phyloP scores from a whole-genome alignment of 2,888 invertebrate genomes.

The Therioaphis trifolii region DNA sequence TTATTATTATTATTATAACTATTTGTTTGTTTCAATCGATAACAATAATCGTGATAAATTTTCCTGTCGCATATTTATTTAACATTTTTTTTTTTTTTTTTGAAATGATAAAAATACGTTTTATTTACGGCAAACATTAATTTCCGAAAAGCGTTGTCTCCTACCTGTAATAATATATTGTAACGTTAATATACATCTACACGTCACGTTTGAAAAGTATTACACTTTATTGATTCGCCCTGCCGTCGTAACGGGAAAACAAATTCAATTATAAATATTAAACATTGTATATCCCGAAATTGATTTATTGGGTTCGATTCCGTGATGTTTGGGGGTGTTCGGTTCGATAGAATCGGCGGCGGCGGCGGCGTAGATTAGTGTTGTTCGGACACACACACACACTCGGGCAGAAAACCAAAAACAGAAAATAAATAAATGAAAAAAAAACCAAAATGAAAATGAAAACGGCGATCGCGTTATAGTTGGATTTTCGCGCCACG shows the following conservation, averaged over 20 bases:
- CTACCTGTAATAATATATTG: no score
- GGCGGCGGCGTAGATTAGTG: neutral
- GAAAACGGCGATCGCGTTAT: neutral
- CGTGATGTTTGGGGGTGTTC: neutral
- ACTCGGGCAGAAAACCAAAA: no score
- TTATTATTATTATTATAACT: no score
- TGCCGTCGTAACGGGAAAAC: neutral
- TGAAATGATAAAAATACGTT: neutral
- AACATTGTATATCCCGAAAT: neutral
- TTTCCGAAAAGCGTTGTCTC: neutral
- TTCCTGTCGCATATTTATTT: neutral
- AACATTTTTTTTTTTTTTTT: no score
- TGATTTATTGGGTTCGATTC: neutral
- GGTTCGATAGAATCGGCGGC: neutral
- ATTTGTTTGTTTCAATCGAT: neutral
- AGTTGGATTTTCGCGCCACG: neutral
- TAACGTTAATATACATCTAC: neutral
- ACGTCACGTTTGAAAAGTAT: neutral
- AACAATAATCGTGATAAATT: neutral
- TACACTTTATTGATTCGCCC: neutral
- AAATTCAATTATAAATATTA: conserved; percentile 24
- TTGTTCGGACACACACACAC: neutral
- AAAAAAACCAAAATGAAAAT: neutral
- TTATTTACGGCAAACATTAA: conserved; percentile 8
- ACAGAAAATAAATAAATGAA: no score